These are phyloP conservation scores for Lacerta agilis DNA, from an alignment of 2,797 vertebrate species.

Conservation along the genomic window DNA sequence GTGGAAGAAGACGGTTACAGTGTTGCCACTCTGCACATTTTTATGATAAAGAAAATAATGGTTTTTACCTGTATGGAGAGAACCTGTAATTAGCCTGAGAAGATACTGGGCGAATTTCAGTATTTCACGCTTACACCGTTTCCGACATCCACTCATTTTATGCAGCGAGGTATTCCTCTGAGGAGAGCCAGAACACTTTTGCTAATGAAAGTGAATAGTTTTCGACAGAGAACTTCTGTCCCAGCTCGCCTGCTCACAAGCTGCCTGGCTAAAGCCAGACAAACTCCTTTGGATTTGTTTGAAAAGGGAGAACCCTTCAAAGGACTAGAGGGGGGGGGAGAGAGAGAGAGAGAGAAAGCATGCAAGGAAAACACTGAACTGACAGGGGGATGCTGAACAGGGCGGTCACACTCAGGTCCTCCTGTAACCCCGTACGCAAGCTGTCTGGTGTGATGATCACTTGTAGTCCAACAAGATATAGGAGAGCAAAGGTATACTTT, in stretches of 20 bases:
- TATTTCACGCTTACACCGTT: constrained; percentile 95
- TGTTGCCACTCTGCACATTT: constrained; percentile 38
- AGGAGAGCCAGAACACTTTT: constrained; percentile 62
- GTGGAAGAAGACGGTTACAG: constrained; percentile 19
- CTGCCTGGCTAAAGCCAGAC: constrained; percentile 14
- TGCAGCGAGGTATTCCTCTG: constrained; percentile 70
- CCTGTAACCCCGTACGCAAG: constrained; percentile 69
- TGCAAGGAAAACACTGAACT: constrained; percentile 45
- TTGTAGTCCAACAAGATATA: constrained; percentile 60
- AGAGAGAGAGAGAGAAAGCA: constrained; percentile 23
- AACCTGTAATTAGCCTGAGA: constrained; percentile 93
- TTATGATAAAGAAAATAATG: constrained; percentile 55
- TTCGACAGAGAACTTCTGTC: constrained; percentile 75
- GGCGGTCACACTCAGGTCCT: constrained; percentile 76
- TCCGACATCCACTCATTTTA: constrained; percentile 95
- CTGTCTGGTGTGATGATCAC: constrained; percentile 53
- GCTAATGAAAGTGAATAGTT: constrained; percentile 47
- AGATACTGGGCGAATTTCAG: constrained; percentile 97
- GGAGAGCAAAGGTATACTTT: constrained; percentile 68
- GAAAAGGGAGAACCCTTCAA: constrained; percentile 50
- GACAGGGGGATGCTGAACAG: constrained; percentile 61
- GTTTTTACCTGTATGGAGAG: constrained; percentile 92
- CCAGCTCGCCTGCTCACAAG: constrained; percentile 71
- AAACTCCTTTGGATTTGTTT: constrained; percentile 55
- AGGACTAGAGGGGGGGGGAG: constrained; percentile 36